A percentile compares a stretch with the other conserved stretches of the same genome.
Evolutionary conservation across 1,140 invertebrate genomes (phyloP).

Genomic region (Hycleus cichorii): DNA sequence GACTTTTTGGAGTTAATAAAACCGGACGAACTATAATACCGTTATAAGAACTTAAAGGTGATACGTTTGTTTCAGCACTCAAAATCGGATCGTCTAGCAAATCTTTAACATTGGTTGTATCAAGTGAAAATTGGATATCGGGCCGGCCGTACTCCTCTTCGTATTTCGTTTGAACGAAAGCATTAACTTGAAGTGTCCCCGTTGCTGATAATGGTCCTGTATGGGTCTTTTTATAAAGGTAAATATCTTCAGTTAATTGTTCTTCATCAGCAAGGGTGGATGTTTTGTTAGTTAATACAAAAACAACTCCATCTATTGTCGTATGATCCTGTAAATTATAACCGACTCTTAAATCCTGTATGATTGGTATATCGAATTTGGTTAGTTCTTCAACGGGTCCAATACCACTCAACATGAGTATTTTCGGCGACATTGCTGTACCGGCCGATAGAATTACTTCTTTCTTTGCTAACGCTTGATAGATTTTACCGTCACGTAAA

Average conservation of each 20-base stretch:
- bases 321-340: conserved; percentile 74
- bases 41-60: conserved; percentile 46
- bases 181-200: conserved; percentile 43
- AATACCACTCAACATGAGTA: conserved; percentile 68
- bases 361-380: conserved; percentile 50
- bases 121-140: conserved; percentile 59
- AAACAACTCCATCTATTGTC: conserved; percentile 51
- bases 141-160: conserved; percentile 41
- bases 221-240: conserved; percentile 42
- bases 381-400: conserved; percentile 55
- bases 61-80: conserved; percentile 43
- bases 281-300: conserved; percentile 47
- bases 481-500: conserved; percentile 42
- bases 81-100: conserved; percentile 44
- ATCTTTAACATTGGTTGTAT: conserved; percentile 44
- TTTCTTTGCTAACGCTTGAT: conserved; percentile 47
- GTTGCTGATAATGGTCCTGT: conserved; percentile 47
- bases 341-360: conserved; percentile 60
- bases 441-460: conserved; percentile 70
- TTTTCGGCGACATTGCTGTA: conserved; percentile 60
- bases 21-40: conserved; percentile 40
- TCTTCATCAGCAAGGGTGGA: conserved; percentile 45
- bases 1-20: conserved; percentile 51
- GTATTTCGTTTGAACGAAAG: conserved; percentile 48
- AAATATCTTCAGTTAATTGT: conserved; percentile 46